Conservation (phyloP, 1,140 invertebrate genomes). For the Papilio polytes region DNA sequence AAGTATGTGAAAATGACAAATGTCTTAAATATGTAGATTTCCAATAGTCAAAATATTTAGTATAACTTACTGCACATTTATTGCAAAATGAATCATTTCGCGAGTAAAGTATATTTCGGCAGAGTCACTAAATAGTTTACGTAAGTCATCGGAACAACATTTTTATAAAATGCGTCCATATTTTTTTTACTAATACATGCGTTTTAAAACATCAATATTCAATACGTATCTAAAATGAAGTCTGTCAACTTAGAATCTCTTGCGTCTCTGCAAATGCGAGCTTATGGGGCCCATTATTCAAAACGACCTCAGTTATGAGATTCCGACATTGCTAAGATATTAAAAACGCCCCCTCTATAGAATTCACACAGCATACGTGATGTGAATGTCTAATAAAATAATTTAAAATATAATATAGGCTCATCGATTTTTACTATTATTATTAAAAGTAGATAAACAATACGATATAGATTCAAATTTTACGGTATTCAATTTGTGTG, state of each 20-base stretch:
- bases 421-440: neutral
- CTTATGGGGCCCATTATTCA: constrained; percentile 74
- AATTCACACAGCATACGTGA: constrained; percentile 61
- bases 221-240: neutral
- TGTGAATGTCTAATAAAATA: constrained; percentile 44
- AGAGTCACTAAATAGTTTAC: too few species aligned
- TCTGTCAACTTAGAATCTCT: constrained; percentile 2
- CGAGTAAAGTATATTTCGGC: too few species aligned
- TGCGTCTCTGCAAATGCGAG: constrained; percentile 61
- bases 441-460: too few species aligned
- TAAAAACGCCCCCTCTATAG: constrained; percentile 56
- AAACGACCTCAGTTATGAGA: constrained; percentile 58
- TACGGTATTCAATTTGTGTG: too few species aligned
- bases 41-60: neutral
- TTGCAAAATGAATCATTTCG: too few species aligned
- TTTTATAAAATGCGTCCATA: too few species aligned
- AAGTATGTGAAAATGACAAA: neutral
- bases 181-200: too few species aligned
- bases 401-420: neutral
- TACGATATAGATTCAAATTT: too few species aligned
- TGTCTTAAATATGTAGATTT: neutral
- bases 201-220: neutral
- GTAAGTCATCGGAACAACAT: too few species aligned
- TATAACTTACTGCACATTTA: too few species aligned
- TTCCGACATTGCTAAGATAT: constrained; percentile 68